Base-by-base conservation (phyloP, 1,140 invertebrate genomes). In the Lysiphlebus fabarum region DNA sequence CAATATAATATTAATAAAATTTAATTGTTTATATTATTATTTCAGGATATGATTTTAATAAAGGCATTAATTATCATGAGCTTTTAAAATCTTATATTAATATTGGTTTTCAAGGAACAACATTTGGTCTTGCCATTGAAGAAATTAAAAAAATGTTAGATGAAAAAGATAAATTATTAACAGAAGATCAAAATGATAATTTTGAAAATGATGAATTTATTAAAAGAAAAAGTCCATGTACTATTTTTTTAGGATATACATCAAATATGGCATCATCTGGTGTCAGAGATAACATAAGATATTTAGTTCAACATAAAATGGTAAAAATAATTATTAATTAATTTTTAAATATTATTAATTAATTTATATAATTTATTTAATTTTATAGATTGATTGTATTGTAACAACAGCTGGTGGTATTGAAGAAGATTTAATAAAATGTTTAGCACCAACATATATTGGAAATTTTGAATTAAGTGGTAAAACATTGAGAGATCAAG, bases 381-480 rank as follows among this genome's bases (percentile, higher is more conserved):
- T 49, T 37, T 49, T 43, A 17, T 11, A 90, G 84, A 84, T 99
- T 42, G 98, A 99, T 78, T 96, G 93, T 72, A 85, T 99, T 62
- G 97, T 99, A 1, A 96, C 96, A 41, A 97, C 95, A 47, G 98
- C 96, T 12, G 98, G 98, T 26, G 98, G 98, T 14, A 84, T 99
- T 4, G 98, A 99, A 80, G 98, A 99, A 82, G 98, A 99, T 82
- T 86, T 99, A 41, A 99, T 99, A 43, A 99, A 99, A 84, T 99
- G 97, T 79, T 79, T 99, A 51, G 92, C 91, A 5, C 92, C 95
- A 6, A 98, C 96, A 0, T 97, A 90, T 71, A 67, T 99, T 33
- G 96, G 96, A 37, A 88, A 93, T 73, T 99, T 99, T 78, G 79
- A 88, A 73, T 81, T 98, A 56, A 85, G 86, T 68, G 97, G 91